A percentile compares a stretch with the other conserved stretches of the same genome.
These are phyloP conservation scores for Galeopsomyia nigrocyanea DNA, from an alignment of 2,888 invertebrate genomes.

Conservation along the genomic window DNA sequence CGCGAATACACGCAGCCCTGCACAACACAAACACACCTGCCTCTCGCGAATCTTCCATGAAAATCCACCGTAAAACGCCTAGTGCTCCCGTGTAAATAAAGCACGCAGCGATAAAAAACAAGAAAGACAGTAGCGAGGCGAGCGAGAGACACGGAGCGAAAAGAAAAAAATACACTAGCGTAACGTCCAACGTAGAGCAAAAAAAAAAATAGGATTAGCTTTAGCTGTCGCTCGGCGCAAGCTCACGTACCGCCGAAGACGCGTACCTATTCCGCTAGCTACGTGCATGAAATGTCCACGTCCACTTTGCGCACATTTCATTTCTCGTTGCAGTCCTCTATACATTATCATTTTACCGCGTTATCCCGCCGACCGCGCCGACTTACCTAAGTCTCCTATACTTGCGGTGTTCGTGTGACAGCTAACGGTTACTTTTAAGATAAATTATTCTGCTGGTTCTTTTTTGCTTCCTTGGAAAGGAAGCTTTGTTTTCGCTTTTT, in stretches of 20 bases:
- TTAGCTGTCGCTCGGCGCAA: neutral
- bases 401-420: too few species aligned
- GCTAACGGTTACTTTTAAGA: too few species aligned
- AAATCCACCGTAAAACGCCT: slow-evolving; percentile 4
- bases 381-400: too few species aligned
- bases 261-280: too few species aligned
- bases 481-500: too few species aligned
- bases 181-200: slow-evolving; percentile 3
- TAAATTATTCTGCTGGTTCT: too few species aligned
- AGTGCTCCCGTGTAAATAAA: slow-evolving; percentile 8
- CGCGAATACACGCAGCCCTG: slow-evolving; percentile 49
- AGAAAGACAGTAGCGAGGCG: neutral
- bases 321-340: neutral
- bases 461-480: too few species aligned
- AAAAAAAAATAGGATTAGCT: slow-evolving; percentile 6
- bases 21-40: neutral
- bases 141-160: neutral
- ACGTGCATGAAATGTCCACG: slow-evolving; percentile 29
- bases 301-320: slow-evolving; percentile 21
- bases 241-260: neutral
- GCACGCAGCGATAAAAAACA: too few species aligned
- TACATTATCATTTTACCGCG: too few species aligned
- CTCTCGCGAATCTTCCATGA: slow-evolving; percentile 19
- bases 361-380: too few species aligned
- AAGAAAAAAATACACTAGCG: slow-evolving; percentile 14